Evolutionary conservation across 2,797 vertebrate species (phyloP), one percentile per base, ranked within the genome.

Genomic region (Poecilia gillii): DNA sequence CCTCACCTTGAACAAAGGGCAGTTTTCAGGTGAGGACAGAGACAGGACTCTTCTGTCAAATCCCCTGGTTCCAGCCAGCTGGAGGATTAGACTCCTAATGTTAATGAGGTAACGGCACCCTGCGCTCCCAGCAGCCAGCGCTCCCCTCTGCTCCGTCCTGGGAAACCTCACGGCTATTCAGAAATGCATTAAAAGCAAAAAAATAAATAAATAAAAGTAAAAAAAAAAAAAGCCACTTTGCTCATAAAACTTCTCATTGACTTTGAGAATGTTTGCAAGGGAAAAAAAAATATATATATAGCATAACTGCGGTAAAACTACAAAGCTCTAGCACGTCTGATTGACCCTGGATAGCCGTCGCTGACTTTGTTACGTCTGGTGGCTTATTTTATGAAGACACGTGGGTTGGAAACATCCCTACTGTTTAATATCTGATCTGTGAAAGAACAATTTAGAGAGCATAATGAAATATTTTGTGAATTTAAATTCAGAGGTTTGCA

Each of bases 1-100:
- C 82, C 87, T 95, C 91, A 94, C 94, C 93, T 94, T 94, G 90
- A 93, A 83, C 75, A 94, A 93, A 94, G 93, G 93, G 87, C 91
- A 94, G 80, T 76, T 88, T 82, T 85, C 89, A 89, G 88, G 91
- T 39, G 53, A 80, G 85, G 87, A 90, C 73, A 1, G 62, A 89
- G 78, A 86, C 78, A 86, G 79, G 89, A 85, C 71, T 92, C 89
- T 76, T 81, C 74, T 83, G 82, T 89, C 86, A 81, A 84, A 87
- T 82, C 75, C 78, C 85, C 81, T 33, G 45, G 74, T 79, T 70
- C 74, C 76, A 81, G 81, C 75, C 73, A 41, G 85, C 81, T 43
- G 28, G 76, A 90, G 90, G 92, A 93, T 93, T 88, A 92, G 78
- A 77, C 45, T 31, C 77, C 87, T 90, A 62, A 86, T 84, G 88